phyloP scores from a whole-genome alignment of 1,140 invertebrate genomes.

The Aporrectodea caliginosa region DNA sequence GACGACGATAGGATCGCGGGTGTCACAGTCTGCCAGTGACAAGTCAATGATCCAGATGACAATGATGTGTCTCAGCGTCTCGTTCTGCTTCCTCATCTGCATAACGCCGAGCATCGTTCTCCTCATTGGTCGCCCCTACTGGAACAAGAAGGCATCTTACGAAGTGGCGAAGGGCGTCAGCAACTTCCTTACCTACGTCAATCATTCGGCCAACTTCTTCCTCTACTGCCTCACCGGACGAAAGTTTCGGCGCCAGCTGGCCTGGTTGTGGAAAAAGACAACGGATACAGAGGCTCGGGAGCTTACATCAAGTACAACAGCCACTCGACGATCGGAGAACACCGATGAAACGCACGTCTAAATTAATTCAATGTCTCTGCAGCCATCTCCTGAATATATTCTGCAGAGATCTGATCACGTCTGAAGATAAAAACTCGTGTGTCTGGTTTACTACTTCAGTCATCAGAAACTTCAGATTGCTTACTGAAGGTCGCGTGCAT shows the following conservation, averaged over 20 bases:
- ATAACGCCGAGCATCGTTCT: conserved; percentile 19
- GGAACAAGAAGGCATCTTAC: conserved; percentile 22
- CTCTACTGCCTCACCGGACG: conserved; percentile 36
- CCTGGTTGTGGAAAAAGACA: too few species aligned
- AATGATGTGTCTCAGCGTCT: conserved; percentile 12
- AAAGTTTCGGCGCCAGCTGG: conserved; percentile 34
- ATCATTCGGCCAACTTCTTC: conserved; percentile 39
- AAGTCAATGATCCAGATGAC: conserved; percentile 27
- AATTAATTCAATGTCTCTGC: too few species aligned
- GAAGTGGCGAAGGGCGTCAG: conserved; percentile 19
- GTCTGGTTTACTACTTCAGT: too few species aligned
- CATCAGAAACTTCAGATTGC: too few species aligned
- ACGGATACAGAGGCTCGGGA: too few species aligned
- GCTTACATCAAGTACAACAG: too few species aligned
- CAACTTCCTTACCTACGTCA: conserved; percentile 30
- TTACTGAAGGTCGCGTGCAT: too few species aligned
- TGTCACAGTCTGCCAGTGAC: conserved; percentile 4
- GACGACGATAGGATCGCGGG: background rate
- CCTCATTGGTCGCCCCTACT: conserved; percentile 30
- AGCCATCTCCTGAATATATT: too few species aligned
- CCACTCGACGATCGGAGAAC: too few species aligned
- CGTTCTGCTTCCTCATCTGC: conserved; percentile 15
- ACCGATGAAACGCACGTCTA: too few species aligned
- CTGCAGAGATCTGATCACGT: too few species aligned
- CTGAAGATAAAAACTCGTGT: too few species aligned